Evolutionary conservation across 2,888 invertebrate species (phyloP).

Genomic region (Cephus pygmeus): DNA sequence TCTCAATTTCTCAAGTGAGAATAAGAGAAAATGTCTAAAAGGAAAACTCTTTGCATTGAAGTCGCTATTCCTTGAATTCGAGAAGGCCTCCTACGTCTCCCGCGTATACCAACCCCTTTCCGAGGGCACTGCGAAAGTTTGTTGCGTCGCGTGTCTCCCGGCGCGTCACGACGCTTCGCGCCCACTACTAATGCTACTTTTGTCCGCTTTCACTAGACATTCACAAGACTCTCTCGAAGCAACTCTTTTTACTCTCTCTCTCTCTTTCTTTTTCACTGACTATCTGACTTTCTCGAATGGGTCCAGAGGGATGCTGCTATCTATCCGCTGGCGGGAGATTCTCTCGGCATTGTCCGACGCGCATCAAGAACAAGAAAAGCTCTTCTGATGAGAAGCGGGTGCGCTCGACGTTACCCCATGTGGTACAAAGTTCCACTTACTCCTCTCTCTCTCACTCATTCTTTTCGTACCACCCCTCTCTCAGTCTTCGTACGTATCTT

Average conservation of each 20-base stretch:
- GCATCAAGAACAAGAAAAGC: constrained; percentile 58
- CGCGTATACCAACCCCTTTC: constrained; percentile 28
- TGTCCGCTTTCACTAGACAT: constrained; percentile 48
- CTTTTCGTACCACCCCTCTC: constrained; percentile 19
- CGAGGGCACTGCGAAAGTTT: constrained; percentile 35
- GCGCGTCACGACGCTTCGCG: constrained; percentile 23
- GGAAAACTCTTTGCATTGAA: constrained; percentile 6
- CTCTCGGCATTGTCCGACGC: constrained; percentile 59
- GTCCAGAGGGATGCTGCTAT: not conserved
- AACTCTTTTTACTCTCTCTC: constrained; percentile 10
- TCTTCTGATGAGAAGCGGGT: constrained; percentile 47
- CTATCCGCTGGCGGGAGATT: constrained; percentile 37
- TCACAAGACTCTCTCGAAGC: constrained; percentile 32
- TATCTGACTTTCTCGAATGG: constrained; percentile 19
- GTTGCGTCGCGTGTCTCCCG: constrained; percentile 38
- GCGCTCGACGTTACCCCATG: constrained; percentile 2
- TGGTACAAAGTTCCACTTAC: constrained; percentile 25
- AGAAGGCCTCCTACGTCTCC: constrained; percentile 30
- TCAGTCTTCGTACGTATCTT: not conserved
- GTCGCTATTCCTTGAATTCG: constrained; percentile 47
- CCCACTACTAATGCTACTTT: constrained; percentile 45
- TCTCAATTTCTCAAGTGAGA: not conserved
- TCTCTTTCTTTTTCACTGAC: constrained; percentile 19
- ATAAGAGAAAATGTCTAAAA: not conserved
- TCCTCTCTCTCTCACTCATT: constrained; percentile 30